phyloP scores from a whole-genome alignment of 1,140 invertebrate species.

The Zaprionus ornatus region DNA sequence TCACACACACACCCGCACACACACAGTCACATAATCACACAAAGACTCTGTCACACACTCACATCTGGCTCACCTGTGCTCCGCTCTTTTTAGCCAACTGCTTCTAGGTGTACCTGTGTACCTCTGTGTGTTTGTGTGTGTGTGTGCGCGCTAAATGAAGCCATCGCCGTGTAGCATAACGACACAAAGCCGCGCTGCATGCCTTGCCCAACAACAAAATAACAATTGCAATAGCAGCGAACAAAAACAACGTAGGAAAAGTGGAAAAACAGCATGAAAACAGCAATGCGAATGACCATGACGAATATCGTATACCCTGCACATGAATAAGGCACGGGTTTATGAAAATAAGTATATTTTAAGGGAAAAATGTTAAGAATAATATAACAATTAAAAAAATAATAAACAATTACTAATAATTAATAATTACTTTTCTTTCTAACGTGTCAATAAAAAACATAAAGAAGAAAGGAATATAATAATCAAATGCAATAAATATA shows the following conservation, averaged over 20 bases:
- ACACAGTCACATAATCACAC: neutral
- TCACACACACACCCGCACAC: constrained; percentile 18
- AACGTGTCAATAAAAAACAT: too few relatives aligned
- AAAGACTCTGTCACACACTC: neutral
- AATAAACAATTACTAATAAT: too few relatives aligned
- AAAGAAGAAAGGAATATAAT: too few relatives aligned
- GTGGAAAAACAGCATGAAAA: neutral
- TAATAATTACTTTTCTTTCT: too few relatives aligned
- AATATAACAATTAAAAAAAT: too few relatives aligned
- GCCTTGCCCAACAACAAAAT: constrained; percentile 20
- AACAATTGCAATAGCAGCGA: neutral
- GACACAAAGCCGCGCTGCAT: constrained; percentile 40
- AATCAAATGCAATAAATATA: too few relatives aligned
- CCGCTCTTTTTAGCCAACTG: constrained; percentile 4
- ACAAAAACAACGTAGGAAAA: constrained; percentile 1
- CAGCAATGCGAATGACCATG: neutral
- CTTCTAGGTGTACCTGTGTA: neutral
- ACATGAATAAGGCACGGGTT: too few relatives aligned
- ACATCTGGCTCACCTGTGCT: neutral
- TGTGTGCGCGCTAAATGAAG: constrained; percentile 55
- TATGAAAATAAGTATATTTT: too few relatives aligned
- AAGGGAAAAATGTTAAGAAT: too few relatives aligned
- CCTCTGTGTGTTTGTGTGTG: neutral
- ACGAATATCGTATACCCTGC: neutral
- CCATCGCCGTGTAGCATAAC: constrained; percentile 36